These are phyloP conservation scores for Chionoecetes opilio DNA, from an alignment of 1,140 invertebrate genomes.

Conservation along the genomic window DNA sequence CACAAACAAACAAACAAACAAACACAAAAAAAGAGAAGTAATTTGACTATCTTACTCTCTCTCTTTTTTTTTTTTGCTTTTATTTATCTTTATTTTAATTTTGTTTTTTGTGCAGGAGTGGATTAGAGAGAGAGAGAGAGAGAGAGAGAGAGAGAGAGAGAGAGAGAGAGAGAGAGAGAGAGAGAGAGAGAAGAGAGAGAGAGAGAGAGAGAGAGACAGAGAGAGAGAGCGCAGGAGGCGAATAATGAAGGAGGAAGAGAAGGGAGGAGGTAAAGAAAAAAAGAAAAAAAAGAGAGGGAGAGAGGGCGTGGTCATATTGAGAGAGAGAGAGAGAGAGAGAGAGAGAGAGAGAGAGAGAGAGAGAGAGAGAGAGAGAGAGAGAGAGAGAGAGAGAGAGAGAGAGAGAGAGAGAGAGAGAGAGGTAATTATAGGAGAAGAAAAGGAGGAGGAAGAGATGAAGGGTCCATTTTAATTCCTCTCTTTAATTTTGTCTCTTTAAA, in stretches of 20 bases:
- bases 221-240: not conserved
- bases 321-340: not conserved
- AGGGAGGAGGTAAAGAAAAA: not conserved
- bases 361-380: not conserved
- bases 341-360: not conserved
- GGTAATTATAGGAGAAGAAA: not conserved
- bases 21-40: not conserved
- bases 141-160: conserved; percentile 37
- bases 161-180: not conserved
- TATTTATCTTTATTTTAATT: too few relatives aligned
- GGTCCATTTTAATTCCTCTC: too few relatives aligned
- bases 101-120: not conserved
- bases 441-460: not conserved
- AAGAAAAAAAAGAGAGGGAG: not conserved
- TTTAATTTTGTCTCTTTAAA: too few relatives aligned
- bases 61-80: too few relatives aligned
- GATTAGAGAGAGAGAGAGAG: not conserved
- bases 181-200: too few relatives aligned
- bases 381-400: not conserved
- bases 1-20: not conserved
- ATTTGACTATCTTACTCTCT: too few relatives aligned
- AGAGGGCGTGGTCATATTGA: not conserved
- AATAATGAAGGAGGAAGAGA: not conserved
- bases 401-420: not conserved
- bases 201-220: not conserved